Conservation (phyloP, 2,888 invertebrate species). For the Oeneis ivallda region DNA sequence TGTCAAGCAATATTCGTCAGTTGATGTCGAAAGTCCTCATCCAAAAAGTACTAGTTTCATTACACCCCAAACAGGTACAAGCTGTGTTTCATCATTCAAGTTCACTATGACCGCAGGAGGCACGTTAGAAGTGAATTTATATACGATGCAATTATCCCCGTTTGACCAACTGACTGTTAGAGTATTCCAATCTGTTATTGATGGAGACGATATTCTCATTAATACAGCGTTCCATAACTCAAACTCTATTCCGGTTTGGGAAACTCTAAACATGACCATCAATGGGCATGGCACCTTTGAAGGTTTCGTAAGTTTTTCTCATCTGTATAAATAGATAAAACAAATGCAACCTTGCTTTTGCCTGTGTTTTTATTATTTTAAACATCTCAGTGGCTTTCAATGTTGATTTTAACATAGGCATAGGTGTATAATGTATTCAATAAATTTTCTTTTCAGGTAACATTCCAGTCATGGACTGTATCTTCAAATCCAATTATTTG, state of each 20-base stretch:
- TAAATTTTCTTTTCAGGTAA: slow-evolving; percentile 25
- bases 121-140: slow-evolving; percentile 50
- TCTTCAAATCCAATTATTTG: slow-evolving; percentile 24
- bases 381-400: too few species aligned
- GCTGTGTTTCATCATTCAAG: slow-evolving; percentile 52
- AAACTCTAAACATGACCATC: slow-evolving; percentile 39
- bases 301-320: slow-evolving; percentile 51
- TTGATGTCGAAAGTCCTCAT: slow-evolving; percentile 44
- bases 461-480: slow-evolving; percentile 24
- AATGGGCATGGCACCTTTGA: slow-evolving; percentile 37
- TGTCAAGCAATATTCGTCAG: slow-evolving; percentile 45
- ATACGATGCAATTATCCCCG: slow-evolving; percentile 41
- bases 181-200: slow-evolving; percentile 39
- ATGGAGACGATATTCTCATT: slow-evolving; percentile 37
- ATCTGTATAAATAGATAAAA: slow-evolving; percentile 28
- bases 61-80: slow-evolving; percentile 44
- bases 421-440: too few species aligned
- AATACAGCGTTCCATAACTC: slow-evolving; percentile 32
- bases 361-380: too few species aligned
- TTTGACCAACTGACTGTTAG: slow-evolving; percentile 45
- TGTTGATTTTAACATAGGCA: too few species aligned
- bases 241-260: slow-evolving; percentile 46
- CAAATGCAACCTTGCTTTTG: neutral
- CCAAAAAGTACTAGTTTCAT: slow-evolving; percentile 47
- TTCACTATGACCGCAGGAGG: slow-evolving; percentile 53